Conservation (phyloP, 2,797 vertebrate species). For the Lateolabrax maculatus region DNA sequence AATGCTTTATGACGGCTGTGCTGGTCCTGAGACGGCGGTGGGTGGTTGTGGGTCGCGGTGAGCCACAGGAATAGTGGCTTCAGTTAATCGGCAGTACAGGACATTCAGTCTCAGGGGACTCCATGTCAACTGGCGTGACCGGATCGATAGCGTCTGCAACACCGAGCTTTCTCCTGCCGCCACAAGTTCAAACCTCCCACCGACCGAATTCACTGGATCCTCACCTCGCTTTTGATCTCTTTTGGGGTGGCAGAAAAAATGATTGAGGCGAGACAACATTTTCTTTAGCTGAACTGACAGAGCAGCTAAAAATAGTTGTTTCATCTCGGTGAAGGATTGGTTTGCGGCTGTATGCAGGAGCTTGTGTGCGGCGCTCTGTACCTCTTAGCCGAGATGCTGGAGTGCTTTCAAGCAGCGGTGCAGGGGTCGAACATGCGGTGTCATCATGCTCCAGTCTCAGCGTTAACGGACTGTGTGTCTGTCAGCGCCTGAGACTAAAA, state of each 20-base stretch:
- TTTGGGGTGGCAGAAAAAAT: constrained; percentile 44
- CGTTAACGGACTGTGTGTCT: constrained; percentile 36
- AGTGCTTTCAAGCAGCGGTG: constrained; percentile 54
- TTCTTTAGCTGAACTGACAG: constrained; percentile 63
- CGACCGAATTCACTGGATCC: constrained; percentile 59
- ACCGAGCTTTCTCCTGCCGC: constrained; percentile 40
- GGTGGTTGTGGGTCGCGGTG: constrained; percentile 60
- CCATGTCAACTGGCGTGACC: constrained; percentile 63
- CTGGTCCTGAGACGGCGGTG: constrained; percentile 51
- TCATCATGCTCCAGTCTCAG: constrained; percentile 49
- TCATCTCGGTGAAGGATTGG: constrained; percentile 63
- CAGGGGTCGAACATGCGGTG: constrained; percentile 57
- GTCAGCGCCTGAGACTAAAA: constrained; percentile 48
- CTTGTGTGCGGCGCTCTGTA: constrained; percentile 31
- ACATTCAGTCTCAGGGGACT: constrained; percentile 67
- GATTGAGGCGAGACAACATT: constrained; percentile 61
- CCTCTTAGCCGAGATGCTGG: constrained; percentile 49
- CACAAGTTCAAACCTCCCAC: constrained; percentile 66
- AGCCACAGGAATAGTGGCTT: constrained; percentile 77
- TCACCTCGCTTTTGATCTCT: constrained; percentile 71
- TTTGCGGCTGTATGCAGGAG: constrained; percentile 46
- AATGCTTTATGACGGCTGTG: constrained; percentile 69
- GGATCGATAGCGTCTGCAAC: constrained; percentile 72
- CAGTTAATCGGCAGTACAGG: constrained; percentile 73
- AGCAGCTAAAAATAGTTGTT: constrained; percentile 71